Base-by-base conservation (phyloP, 2,888 invertebrate species). In the Octonoba sinensis region DNA sequence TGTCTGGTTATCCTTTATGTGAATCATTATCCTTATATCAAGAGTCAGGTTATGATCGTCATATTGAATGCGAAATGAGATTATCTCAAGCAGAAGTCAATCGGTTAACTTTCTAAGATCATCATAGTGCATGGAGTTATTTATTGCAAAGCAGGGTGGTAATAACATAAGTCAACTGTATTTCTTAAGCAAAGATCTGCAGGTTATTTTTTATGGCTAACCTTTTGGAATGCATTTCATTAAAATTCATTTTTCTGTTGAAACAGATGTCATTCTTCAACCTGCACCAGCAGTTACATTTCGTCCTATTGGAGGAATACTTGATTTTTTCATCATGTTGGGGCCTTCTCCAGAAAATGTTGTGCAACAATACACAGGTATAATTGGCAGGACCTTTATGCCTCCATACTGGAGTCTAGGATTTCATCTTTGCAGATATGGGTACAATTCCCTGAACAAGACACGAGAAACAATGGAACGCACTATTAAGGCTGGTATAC, bases 331-430 rank as follows among this genome's bases (percentile, higher is more conserved):
- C 87, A 90, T 95, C 84, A 92, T 95, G 87, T 85, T 93, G 86
- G 96, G 96, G 0, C 93, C 95, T 0, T 90, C 91, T 0, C 95
- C 96, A 0, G 88, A 88, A 77, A 86, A 87, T 74, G 89, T 89
- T 4, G 85, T 88, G 13, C 69, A 83, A 69, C 78, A 81, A 36
- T 93, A 93, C 87, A 91, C 93, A 0, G 90, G 91, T 81, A 86
- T 93, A 4, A 91, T 96, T 15, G 95, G 95, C 0, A 90, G 91
- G 81, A 95, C 96, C 0, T 91, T 91, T 87, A 91, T 96, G 91
- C 96, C 96, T 0, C 95, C 96, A 0, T 95, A 94, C 87, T 96
- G 96, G 96, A 90, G 93, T 0, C 90, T 96, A 0, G 96, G 96
- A 1, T 96, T 95, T 88, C 96, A 96, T 89, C 89, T 96, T 47